phyloP scores from a whole-genome alignment of 2,888 invertebrate genomes.

The Apocheima hispidaria region DNA sequence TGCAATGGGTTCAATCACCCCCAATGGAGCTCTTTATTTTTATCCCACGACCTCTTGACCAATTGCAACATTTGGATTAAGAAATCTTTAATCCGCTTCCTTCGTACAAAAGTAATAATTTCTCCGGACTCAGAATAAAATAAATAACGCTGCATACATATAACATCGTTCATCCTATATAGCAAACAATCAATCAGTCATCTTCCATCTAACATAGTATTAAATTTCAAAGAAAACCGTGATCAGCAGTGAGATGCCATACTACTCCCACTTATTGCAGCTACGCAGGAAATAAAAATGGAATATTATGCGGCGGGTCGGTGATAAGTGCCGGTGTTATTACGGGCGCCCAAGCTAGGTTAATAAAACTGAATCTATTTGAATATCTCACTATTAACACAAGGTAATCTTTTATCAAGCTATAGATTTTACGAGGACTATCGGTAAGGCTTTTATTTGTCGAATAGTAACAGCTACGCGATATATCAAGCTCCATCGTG shows the following conservation, averaged over 20 bases:
- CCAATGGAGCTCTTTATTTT: no score
- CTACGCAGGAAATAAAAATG: slow-evolving; percentile 16
- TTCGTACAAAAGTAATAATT: no score
- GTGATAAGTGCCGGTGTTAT: slow-evolving; percentile 18
- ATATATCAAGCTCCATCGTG: slow-evolving; percentile 7
- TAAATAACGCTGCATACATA: no score
- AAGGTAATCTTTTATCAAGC: slow-evolving; percentile 10
- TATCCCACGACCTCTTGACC: no score
- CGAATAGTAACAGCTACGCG: background rate
- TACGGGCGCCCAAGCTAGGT: slow-evolving; percentile 5
- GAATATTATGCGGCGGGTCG: slow-evolving; percentile 21
- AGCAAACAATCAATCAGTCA: background rate
- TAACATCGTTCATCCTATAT: no score
- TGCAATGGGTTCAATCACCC: no score
- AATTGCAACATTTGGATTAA: no score
- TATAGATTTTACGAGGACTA: slow-evolving; percentile 1
- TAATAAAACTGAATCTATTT: slow-evolving; percentile 18
- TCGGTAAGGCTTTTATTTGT: background rate
- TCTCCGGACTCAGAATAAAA: no score
- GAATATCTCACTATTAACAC: slow-evolving; percentile 8
- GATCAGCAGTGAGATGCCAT: background rate
- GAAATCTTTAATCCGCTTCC: no score
- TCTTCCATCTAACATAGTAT: no score
- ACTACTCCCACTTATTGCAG: slow-evolving; percentile 2
- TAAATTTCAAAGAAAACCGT: background rate